Evolutionary conservation across 2,888 invertebrate genomes (phyloP).

Genomic region (Ormyrus nitidulus): DNA sequence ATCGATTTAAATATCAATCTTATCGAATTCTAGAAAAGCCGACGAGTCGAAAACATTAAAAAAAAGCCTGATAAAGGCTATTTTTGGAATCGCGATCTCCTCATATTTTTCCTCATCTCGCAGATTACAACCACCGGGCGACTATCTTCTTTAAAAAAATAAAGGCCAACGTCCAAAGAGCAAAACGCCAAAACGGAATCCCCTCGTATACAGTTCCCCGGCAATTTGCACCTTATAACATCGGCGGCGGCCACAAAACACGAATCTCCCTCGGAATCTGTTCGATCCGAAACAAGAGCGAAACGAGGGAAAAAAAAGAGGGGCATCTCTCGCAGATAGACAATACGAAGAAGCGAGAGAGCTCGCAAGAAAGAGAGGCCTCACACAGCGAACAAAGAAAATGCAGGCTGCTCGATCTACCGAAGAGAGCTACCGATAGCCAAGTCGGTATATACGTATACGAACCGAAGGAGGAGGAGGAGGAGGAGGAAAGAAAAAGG

Average conservation of each 20-base stretch:
- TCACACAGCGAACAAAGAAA: slow-evolving; percentile 56
- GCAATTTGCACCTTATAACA: slow-evolving; percentile 47
- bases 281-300: too few relatives aligned
- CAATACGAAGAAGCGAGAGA: not conserved
- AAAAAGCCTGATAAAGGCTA: not conserved
- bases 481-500: slow-evolving; percentile 10
- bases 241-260: slow-evolving; percentile 54
- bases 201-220: not conserved
- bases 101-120: too few relatives aligned
- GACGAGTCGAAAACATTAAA: not conserved
- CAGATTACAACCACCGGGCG: not conserved
- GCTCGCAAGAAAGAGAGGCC: slow-evolving; percentile 26
- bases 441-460: slow-evolving; percentile 53
- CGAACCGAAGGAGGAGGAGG: not conserved
- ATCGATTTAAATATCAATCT: too few relatives aligned
- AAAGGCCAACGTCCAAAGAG: not conserved
- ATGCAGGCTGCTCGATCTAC: slow-evolving; percentile 30
- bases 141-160: not conserved
- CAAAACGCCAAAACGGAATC: not conserved
- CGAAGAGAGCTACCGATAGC: slow-evolving; percentile 49
- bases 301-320: not conserved
- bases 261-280: not conserved
- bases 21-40: too few relatives aligned
- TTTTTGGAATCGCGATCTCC: too few relatives aligned
- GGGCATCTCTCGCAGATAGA: too few relatives aligned